A percentile compares a stretch with the other conserved stretches of the same genome.
These are phyloP conservation scores for Allygus modestus DNA, from an alignment of 2,888 invertebrate species.

Conservation along the genomic window DNA sequence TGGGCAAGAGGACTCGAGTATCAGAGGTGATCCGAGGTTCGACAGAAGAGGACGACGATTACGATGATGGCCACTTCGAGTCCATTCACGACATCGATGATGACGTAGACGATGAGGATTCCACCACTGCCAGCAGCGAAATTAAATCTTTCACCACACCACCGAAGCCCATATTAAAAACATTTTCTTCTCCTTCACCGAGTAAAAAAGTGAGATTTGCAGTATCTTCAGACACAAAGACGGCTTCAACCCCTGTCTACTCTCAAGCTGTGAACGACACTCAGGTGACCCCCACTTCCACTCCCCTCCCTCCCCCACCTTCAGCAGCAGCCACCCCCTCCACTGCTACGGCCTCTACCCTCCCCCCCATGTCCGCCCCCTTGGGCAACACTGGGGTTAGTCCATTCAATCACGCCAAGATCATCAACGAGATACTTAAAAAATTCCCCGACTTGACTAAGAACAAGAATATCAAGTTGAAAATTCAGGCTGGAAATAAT, in stretches of 20 bases:
- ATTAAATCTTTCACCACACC: conserved; percentile 62
- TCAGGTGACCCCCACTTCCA: not conserved
- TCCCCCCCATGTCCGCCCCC: not conserved
- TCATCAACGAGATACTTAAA: conserved; percentile 88
- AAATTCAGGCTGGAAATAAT: conserved; percentile 79
- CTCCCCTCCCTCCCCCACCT: not conserved
- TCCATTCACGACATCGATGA: conserved; percentile 73
- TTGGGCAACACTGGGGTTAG: not conserved
- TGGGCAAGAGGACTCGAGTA: conserved; percentile 23
- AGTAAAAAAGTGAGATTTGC: conserved; percentile 78
- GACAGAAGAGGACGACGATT: conserved; percentile 73
- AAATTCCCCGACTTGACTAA: conserved; percentile 93
- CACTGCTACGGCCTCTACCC: not conserved
- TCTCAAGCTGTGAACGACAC: conserved; percentile 71
- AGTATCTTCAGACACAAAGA: conserved; percentile 75
- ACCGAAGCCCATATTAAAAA: conserved; percentile 73
- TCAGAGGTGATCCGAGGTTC: conserved; percentile 30
- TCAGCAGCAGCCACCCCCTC: not conserved
- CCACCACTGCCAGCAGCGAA: conserved; percentile 3
- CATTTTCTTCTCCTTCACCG: conserved; percentile 70
- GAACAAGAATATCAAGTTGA: conserved; percentile 90
- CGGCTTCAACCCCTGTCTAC: not conserved
- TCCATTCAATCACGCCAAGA: conserved; percentile 85
- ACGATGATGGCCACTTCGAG: conserved; percentile 72
- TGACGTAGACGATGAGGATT: conserved; percentile 73